Evolutionary conservation across 2,113 vertebrate species (phyloP).

Genomic region (Mustela lutreola): DNA sequence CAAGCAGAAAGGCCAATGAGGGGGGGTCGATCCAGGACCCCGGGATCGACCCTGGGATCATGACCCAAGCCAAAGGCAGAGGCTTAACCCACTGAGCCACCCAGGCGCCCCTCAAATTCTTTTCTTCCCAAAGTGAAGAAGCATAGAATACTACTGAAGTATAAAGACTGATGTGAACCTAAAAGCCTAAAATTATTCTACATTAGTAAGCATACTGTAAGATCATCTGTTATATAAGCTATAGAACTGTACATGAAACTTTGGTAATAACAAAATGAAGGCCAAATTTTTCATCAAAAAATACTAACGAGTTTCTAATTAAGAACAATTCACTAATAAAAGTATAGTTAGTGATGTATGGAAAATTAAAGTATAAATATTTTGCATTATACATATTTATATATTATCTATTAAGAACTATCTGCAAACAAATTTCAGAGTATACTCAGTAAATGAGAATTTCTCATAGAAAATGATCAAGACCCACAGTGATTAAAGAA

Average conservation of each 20-base stretch:
- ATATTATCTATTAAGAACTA: not conserved
- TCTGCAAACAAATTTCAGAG: not conserved
- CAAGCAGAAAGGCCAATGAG: too few species aligned
- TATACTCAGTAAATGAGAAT: conserved; percentile 17
- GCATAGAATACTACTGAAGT: not conserved
- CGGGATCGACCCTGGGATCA: too few species aligned
- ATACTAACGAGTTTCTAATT: conserved; percentile 23
- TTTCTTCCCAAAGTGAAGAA: conserved; percentile 28
- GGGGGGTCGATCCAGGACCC: too few species aligned
- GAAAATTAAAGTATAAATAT: not conserved
- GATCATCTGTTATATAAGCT: not conserved
- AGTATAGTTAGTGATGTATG: not conserved
- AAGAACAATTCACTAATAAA: not conserved
- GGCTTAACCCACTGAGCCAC: too few species aligned
- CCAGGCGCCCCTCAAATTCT: not conserved
- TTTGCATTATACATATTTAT: not conserved
- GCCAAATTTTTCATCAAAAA: conserved; percentile 5
- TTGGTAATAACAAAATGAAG: conserved; percentile 25
- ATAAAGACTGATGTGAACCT: not conserved
- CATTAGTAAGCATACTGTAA: not conserved
- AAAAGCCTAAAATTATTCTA: conserved; percentile 10
- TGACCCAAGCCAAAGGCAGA: too few species aligned
- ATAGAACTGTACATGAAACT: not conserved
- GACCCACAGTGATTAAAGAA: not conserved
- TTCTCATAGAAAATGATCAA: not conserved